These are phyloP conservation scores for Trichopria drosophilae DNA, from an alignment of 2,888 invertebrate species.

Conservation along the genomic window DNA sequence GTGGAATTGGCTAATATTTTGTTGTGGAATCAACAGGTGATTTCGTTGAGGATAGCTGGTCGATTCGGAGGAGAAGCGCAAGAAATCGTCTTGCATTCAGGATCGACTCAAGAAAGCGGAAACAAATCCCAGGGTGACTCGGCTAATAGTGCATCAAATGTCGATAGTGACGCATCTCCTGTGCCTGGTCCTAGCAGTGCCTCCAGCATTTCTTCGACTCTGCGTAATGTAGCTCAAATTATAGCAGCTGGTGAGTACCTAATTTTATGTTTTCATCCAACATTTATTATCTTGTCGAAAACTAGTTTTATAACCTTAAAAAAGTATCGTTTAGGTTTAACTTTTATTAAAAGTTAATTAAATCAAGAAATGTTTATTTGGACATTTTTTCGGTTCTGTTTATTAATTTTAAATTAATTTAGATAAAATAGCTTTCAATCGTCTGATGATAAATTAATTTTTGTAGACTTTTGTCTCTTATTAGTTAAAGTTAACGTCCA, in stretches of 20 bases:
- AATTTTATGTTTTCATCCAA: neutral
- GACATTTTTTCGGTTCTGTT: neutral
- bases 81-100: conserved; percentile 70
- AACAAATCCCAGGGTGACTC: conserved; percentile 49
- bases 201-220: conserved; percentile 50
- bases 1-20: conserved; percentile 1
- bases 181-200: conserved; percentile 55
- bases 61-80: conserved; percentile 70
- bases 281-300: too few species aligned
- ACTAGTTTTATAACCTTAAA: too few species aligned
- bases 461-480: too few species aligned
- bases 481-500: too few species aligned
- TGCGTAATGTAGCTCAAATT: conserved; percentile 55
- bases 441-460: too few species aligned
- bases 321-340: too few species aligned
- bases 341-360: neutral
- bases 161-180: conserved; percentile 48
- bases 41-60: conserved; percentile 68
- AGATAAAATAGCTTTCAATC: neutral
- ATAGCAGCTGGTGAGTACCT: conserved; percentile 50
- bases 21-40: conserved; percentile 56
- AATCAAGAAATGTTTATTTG: neutral
- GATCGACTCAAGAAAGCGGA: conserved; percentile 55
- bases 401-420: neutral
- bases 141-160: conserved; percentile 42